Percentiles rank a stretch among this genome's conserved stretches.
Conservation (phyloP, 2,888 invertebrate species). For the Limnephilus marmoratus region DNA sequence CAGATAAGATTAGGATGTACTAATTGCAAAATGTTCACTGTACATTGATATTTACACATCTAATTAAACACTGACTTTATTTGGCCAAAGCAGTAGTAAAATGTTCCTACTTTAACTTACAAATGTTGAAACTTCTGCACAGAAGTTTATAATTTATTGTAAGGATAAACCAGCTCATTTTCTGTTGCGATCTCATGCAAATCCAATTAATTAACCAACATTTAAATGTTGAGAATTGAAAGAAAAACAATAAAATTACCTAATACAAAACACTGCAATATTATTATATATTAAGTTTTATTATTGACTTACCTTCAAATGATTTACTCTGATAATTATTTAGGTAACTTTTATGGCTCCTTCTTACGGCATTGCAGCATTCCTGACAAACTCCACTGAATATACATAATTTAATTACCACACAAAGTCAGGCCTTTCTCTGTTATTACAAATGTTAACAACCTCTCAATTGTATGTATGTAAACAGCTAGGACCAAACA, state of each 20-base stretch:
- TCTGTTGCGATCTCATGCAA: not conserved
- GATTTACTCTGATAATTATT: not conserved
- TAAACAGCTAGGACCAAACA: not conserved
- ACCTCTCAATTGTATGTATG: not conserved
- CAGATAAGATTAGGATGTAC: not conserved
- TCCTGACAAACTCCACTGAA: not conserved
- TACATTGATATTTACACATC: too few relatives aligned
- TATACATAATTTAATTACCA: not conserved
- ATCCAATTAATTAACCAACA: not conserved
- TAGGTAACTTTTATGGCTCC: not conserved
- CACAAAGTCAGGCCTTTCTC: not conserved
- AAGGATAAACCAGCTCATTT: not conserved
- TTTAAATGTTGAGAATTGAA: not conserved
- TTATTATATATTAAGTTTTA: not conserved
- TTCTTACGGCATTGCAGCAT: constrained; percentile 40
- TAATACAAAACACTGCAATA: not conserved
- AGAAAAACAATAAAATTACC: not conserved
- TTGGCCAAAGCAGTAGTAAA: too few relatives aligned
- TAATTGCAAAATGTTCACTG: not conserved
- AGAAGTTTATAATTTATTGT: not conserved
- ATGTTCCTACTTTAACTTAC: too few relatives aligned
- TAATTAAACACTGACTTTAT: too few relatives aligned
- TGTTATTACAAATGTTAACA: not conserved
- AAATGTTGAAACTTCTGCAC: not conserved
- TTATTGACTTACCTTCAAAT: not conserved